Evolutionary conservation across 2,113 vertebrate genomes (phyloP).

Genomic region (Passer domesticus): DNA sequence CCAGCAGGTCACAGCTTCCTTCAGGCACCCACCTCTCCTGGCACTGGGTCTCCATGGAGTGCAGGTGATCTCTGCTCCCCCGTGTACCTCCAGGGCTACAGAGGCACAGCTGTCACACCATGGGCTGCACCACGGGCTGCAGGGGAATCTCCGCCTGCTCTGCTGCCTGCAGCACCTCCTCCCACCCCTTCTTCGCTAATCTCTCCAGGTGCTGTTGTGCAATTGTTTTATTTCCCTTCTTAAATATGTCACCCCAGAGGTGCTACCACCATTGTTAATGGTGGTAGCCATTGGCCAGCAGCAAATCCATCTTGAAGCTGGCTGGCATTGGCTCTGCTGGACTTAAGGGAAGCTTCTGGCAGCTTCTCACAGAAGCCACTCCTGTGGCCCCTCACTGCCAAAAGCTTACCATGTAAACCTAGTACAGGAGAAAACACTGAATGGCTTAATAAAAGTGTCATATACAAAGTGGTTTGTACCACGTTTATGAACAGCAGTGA

Average conservation of each 20-base stretch:
- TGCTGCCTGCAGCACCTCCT: neutral
- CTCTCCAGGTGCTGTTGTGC: neutral
- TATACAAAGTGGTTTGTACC: neutral
- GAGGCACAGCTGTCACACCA: neutral
- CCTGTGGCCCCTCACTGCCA: neutral
- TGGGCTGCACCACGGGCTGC: neutral
- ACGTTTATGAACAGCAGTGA: neutral
- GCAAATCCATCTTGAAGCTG: neutral
- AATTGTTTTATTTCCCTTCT: neutral
- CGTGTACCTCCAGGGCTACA: neutral
- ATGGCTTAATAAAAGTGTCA: neutral
- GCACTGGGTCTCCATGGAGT: neutral
- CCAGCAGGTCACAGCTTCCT: neutral
- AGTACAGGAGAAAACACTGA: neutral
- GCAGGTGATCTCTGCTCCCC: neutral
- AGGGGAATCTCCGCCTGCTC: neutral
- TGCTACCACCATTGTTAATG: neutral
- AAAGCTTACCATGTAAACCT: neutral
- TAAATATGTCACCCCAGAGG: neutral
- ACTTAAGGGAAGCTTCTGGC: neutral
- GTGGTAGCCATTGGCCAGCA: neutral
- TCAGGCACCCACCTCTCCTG: neutral
- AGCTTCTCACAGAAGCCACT: neutral
- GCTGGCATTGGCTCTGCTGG: neutral
- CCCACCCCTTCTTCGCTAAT: neutral